A percentile compares a stretch with the other conserved stretches of the same genome.
phyloP scores from a whole-genome alignment of 2,113 vertebrate genomes.

The Planiliza haematocheilus region DNA sequence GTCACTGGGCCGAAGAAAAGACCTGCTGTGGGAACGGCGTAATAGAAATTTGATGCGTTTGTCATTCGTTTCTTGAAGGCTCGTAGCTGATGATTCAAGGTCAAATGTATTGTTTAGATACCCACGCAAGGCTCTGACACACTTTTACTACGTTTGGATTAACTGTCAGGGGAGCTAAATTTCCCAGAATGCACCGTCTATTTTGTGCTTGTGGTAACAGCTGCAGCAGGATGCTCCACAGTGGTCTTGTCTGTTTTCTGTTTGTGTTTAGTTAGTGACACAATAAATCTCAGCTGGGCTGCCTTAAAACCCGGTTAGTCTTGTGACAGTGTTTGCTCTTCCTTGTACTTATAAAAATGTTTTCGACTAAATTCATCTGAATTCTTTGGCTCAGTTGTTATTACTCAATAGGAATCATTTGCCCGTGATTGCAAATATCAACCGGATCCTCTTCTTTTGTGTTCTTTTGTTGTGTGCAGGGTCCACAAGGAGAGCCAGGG shows the following conservation, averaged over 20 bases:
- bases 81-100: neutral
- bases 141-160: neutral
- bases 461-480: slow-evolving; percentile 78
- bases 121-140: too few species aligned
- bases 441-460: neutral
- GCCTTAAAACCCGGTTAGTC: slow-evolving; percentile 24
- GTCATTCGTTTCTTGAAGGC: slow-evolving; percentile 7
- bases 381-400: neutral
- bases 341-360: neutral
- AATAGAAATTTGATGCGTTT: slow-evolving; percentile 26
- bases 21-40: slow-evolving; percentile 33
- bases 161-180: neutral
- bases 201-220: slow-evolving; percentile 69
- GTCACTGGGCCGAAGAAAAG: slow-evolving; percentile 22
- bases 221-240: slow-evolving; percentile 44
- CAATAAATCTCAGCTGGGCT: slow-evolving; percentile 47
- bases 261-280: slow-evolving; percentile 62
- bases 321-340: neutral
- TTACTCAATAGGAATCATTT: neutral
- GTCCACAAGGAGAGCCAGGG: slow-evolving; percentile 94
- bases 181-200: slow-evolving; percentile 32
- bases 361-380: neutral
- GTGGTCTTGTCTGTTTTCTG: slow-evolving; percentile 43
- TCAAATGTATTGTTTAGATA: too few species aligned
- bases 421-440: neutral